Evolutionary conservation across 2,113 vertebrate genomes (phyloP).

Genomic region (Furnarius figulus): DNA sequence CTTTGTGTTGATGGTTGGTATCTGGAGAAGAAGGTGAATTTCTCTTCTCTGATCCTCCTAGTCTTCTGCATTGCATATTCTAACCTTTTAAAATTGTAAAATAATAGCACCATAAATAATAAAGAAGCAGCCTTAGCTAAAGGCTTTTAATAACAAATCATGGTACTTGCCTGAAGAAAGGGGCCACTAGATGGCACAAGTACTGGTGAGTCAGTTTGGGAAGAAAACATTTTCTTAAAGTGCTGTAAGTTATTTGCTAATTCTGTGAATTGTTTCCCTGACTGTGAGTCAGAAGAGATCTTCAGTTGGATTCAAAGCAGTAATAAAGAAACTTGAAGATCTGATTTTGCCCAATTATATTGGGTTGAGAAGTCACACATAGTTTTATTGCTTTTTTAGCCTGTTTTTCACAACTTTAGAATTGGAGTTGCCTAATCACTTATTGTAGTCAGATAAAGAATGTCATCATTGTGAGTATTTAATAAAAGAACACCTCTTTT

Average conservation of each 20-base stretch:
- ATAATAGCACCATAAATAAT: background rate
- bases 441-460: background rate
- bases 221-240: background rate
- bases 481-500: background rate
- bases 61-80: background rate
- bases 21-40: background rate
- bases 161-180: background rate
- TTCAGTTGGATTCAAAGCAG: constrained; percentile 5
- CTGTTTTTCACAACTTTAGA: background rate
- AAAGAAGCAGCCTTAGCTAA: background rate
- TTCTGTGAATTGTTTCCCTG: constrained; percentile 53
- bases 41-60: background rate
- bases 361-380: background rate
- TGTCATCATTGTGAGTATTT: background rate
- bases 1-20: accelerated
- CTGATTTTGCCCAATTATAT: constrained; percentile 31
- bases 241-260: background rate
- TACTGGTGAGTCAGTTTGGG: background rate
- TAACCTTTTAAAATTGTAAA: background rate
- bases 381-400: background rate
- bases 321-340: background rate
- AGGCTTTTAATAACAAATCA: background rate
- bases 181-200: constrained; percentile 45
- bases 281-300: background rate
- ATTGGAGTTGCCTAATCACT: background rate